Evolutionary conservation across 2,797 vertebrate species (phyloP).

Genomic region (Notoglanidium macrostoma): DNA sequence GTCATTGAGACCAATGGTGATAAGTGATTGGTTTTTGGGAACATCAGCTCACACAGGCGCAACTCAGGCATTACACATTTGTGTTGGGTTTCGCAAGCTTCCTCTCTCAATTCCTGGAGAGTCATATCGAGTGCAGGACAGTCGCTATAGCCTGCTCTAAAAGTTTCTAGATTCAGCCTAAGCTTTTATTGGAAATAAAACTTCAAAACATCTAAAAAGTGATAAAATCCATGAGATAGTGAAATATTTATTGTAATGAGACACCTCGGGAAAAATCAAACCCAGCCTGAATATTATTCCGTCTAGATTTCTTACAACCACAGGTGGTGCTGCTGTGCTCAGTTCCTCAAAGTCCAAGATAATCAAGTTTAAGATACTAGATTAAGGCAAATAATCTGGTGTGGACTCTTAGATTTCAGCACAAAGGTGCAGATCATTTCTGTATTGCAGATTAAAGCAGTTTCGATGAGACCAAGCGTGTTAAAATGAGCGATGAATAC

Average conservation of each 20-base stretch:
- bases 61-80: neutral
- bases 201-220: neutral
- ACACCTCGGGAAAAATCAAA: neutral
- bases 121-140: neutral
- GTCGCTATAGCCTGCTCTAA: neutral
- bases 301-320: neutral
- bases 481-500: neutral
- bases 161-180: neutral
- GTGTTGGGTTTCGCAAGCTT: neutral
- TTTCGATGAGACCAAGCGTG: conserved; percentile 1
- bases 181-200: neutral
- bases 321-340: neutral
- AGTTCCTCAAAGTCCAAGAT: neutral
- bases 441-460: neutral
- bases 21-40: neutral
- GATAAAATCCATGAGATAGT: neutral
- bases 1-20: neutral
- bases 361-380: neutral
- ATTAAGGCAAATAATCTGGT: neutral
- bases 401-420: neutral
- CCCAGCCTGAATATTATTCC: neutral
- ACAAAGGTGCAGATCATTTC: neutral
- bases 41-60: neutral
- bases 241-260: neutral
- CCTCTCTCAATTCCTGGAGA: neutral